A percentile compares a stretch with the other conserved stretches of the same genome.
Evolutionary conservation across 2,797 vertebrate genomes (phyloP).

Genomic region (Lithobates pipiens): DNA sequence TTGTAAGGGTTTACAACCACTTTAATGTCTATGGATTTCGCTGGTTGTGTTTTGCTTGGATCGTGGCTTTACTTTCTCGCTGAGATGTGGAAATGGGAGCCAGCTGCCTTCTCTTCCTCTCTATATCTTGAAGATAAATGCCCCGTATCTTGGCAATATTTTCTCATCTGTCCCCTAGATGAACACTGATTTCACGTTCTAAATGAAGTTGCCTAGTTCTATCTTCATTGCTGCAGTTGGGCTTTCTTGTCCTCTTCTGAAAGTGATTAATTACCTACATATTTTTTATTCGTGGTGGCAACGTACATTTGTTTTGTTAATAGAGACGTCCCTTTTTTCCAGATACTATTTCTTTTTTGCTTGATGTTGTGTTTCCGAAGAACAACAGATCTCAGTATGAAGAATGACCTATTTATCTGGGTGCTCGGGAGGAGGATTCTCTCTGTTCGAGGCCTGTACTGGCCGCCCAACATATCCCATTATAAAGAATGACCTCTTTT

Average conservation of each 20-base stretch:
- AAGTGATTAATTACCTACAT: constrained; percentile 30
- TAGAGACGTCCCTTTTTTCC: background rate
- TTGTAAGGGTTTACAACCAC: no score
- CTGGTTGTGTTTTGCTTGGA: no score
- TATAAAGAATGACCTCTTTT: no score
- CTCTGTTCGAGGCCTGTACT: no score
- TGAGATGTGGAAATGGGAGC: background rate
- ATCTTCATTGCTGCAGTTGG: background rate
- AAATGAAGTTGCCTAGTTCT: constrained; percentile 25
- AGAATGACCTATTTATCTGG: background rate
- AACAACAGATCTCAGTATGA: background rate
- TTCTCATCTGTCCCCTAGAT: constrained; percentile 26
- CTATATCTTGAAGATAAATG: constrained; percentile 22
- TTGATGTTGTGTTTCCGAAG: background rate
- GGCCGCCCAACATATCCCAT: no score
- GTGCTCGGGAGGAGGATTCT: background rate
- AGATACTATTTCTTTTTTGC: constrained; percentile 1
- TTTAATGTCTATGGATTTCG: no score
- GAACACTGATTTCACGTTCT: constrained; percentile 20
- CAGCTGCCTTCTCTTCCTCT: background rate
- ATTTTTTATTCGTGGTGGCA: background rate
- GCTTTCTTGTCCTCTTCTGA: background rate
- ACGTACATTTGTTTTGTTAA: constrained; percentile 31
- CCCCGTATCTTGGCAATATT: constrained; percentile 18
- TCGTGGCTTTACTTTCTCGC: no score